Base-by-base conservation (phyloP, 2,888 invertebrate genomes). In the Lasioglossum villosulum region DNA sequence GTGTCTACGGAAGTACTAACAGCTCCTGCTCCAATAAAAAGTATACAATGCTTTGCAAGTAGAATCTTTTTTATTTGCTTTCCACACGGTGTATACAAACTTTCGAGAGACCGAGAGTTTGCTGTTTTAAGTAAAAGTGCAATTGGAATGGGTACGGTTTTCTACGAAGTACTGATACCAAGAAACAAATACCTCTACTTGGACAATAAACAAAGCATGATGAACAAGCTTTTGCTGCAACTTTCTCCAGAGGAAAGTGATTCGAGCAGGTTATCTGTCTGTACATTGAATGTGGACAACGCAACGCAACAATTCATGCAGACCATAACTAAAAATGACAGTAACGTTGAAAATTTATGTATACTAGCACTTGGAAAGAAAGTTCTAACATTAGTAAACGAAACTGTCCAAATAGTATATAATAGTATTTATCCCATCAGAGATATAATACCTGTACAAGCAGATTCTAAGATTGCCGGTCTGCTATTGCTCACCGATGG, bases 51-150 rank as follows among this genome's bases (percentile, higher is more conserved):
- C 68, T 93, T 91, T 68, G 75, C 76, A 10, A 87, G 89, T 34
- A 89, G 94, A 83, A 86, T 93, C 37, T 95, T 93, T 75, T 48
- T 94, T 8, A 79, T 93, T 19, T 94, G 94, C 78, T 66, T 68
- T 12, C 94, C 95, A 1, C 68, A 73, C 27, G 95, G 94, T 19
- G 82, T 92, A 71, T 94, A 93, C 52, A 94, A 95, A 87, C 59
- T 94, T 4, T 90, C 90, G 5, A 86, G 89, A 12, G 86, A 90
- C 8, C 71, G 81, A 56, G 84, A 90, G 19, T 93, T 94, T 73
- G 89, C 83, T 0, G n/a, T 82, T 0, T 63, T 95, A 14, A 95
- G 94, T 56, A 89, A 86, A 34, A 84, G 82, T 8, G 95, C 92
- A 0, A 88, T 95, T 39, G 93, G 90, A 34, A 84, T 94, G 34